Evolutionary conservation across 2,113 vertebrate species (phyloP), one percentile per base, ranked within the genome.

Genomic region (Toxostoma redivivum): DNA sequence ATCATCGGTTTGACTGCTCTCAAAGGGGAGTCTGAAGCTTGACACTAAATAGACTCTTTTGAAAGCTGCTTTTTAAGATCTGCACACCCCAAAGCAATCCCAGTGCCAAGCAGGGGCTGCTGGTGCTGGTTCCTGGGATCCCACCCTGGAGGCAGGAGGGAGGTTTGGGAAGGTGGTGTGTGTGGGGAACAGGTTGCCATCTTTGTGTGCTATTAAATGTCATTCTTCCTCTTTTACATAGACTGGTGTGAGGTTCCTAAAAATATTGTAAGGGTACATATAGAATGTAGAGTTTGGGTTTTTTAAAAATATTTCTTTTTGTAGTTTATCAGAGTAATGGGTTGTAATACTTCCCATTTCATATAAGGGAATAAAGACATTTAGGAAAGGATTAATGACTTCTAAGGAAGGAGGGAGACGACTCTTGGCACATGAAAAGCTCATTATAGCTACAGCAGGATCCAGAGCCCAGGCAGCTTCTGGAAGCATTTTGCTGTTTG

Each of bases 401-500:
- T 58, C 38, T 50, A n/a, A 69, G 50, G 64, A 66, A 72, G 62
- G 15, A 35, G 3, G 44, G 30, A 54, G 61, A 71, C 10, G 38
- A 44, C 51, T 93, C 85, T 90, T 79, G 60, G 80, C 67, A 51
- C 42, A n/a, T 44, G 60, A 45, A 51, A 66, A 92, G 51, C 42
- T 93, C n/a, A 2, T 94, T 58, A 35, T 4, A 87, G 91, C 61
- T 79, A 2, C 47, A 84, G 80, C 48, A 40, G 62, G 35, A 54
- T 61, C 70, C 79, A 69, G 81, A 90, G 64, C 88, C 35, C 73
- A 33, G 74, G 88, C 86, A 83, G 81, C 79, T 91, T 81, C 84
- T 92, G 92, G 92, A 84, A 95, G n/a, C 69, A 33, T 54, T 89
- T 38, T 91, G 47, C 61, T 90, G 33, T 96, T 96, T 91, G 90